phyloP scores from a whole-genome alignment of 2,797 vertebrate species.

The Holocentrus rufus region DNA sequence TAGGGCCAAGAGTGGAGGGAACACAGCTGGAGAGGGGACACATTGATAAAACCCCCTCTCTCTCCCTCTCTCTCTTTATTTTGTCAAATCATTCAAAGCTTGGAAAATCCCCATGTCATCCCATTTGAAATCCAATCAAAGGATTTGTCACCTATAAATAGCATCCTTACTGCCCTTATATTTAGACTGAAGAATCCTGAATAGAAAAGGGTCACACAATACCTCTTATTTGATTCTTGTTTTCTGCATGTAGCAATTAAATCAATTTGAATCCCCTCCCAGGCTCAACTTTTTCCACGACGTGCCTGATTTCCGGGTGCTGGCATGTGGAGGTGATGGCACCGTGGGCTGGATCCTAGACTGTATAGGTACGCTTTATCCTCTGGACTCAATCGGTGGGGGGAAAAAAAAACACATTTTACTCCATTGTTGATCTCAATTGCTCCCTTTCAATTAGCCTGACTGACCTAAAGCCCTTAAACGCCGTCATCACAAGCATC shows the following conservation, averaged over 20 bases:
- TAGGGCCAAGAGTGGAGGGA: constrained; percentile 32
- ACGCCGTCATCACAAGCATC: background rate
- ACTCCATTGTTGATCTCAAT: background rate
- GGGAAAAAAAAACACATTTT: background rate
- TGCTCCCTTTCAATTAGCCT: background rate
- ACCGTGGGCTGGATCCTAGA: constrained; percentile 97
- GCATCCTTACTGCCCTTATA: background rate
- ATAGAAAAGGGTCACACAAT: background rate
- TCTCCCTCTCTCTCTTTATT: background rate
- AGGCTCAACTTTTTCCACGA: constrained; percentile 94
- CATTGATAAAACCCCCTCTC: constrained; percentile 31
- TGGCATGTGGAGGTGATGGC: constrained; percentile 94
- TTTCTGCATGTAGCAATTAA: constrained; percentile 9
- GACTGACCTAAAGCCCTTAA: background rate
- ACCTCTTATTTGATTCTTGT: background rate
- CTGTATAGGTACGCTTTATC: constrained; percentile 87
- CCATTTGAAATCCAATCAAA: constrained; percentile 22
- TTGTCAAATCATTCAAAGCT: constrained; percentile 49
- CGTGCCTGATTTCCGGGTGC: constrained; percentile 91
- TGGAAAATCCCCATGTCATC: constrained; percentile 19
- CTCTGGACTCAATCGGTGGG: background rate
- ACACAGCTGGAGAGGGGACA: constrained; percentile 51
- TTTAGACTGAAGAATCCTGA: background rate
- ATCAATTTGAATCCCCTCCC: constrained; percentile 21
- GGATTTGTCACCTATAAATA: constrained; percentile 20